Conservation (phyloP, 2,113 vertebrate genomes). For the Loxodonta africana region DNA sequence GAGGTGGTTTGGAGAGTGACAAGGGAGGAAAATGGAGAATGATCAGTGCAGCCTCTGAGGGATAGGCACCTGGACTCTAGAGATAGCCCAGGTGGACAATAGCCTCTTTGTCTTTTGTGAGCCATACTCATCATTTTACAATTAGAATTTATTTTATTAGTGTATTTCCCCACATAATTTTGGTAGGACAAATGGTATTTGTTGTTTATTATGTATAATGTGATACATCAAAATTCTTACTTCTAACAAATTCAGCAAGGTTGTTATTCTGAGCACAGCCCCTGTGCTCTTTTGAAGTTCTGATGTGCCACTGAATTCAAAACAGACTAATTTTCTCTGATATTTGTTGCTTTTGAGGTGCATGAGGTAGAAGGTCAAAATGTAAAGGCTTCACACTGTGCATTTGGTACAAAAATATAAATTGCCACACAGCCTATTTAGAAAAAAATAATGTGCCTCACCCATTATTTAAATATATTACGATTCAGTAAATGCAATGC, state of each 20-base stretch:
- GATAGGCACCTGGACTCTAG: fast-evolving
- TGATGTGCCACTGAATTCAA: constrained; percentile 19
- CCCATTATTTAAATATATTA: constrained; percentile 14
- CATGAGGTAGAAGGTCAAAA: constrained; percentile 1
- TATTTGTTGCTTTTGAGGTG: constrained; percentile 18
- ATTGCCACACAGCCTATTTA: background rate
- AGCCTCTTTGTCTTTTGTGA: background rate
- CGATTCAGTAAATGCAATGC: background rate
- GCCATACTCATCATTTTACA: background rate
- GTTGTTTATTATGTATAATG: background rate
- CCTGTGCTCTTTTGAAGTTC: background rate
- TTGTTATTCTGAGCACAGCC: background rate
- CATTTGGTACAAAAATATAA: constrained; percentile 13
- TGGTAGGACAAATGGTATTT: background rate
- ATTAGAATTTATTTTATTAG: background rate
- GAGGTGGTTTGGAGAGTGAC: fast-evolving
- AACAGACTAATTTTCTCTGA: background rate
- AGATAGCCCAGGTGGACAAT: background rate
- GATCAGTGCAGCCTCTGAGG: fast-evolving
- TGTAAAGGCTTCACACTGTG: background rate
- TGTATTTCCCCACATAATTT: constrained; percentile 22
- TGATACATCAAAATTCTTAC: background rate
- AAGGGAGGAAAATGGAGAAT: background rate
- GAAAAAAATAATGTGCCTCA: background rate
- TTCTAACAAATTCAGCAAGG: background rate